phyloP scores from a whole-genome alignment of 2,888 invertebrate genomes.

The Torymus auratus region DNA sequence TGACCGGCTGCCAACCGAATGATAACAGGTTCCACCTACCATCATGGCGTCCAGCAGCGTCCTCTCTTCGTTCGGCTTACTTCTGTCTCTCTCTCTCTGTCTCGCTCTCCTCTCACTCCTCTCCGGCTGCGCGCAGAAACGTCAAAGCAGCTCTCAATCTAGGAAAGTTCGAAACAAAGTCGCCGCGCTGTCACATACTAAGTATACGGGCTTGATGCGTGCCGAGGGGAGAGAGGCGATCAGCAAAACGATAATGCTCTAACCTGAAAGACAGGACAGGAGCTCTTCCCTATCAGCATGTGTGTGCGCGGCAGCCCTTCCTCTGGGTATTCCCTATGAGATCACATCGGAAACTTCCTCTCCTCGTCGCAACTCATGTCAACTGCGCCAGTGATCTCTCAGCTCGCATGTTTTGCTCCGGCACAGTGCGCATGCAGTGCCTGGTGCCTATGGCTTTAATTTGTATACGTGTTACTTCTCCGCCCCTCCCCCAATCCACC shows the following conservation, averaged over 20 bases:
- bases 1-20: slow-evolving; percentile 65
- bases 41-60: slow-evolving; percentile 73
- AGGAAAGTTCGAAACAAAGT: not conserved
- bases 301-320: too few species aligned
- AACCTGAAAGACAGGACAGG: slow-evolving; percentile 32
- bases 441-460: not conserved
- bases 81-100: slow-evolving; percentile 10
- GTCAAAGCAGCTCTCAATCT: slow-evolving; percentile 19
- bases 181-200: slow-evolving; percentile 37
- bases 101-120: slow-evolving; percentile 18
- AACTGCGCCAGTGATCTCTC: not conserved
- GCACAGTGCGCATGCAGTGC: not conserved
- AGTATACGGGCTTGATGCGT: not conserved
- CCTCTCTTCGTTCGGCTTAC: slow-evolving; percentile 29
- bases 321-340: too few species aligned
- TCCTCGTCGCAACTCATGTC: not conserved
- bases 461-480: not conserved
- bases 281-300: not conserved
- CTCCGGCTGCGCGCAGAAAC: slow-evolving; percentile 8
- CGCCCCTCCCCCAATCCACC: not conserved
- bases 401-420: not conserved
- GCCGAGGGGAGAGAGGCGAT: slow-evolving; percentile 5
- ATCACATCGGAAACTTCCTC: not conserved
- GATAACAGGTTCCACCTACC: slow-evolving; percentile 76
- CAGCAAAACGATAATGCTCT: not conserved